Base-by-base conservation (phyloP, 2,797 vertebrate species). In the Hydrophis major region DNA sequence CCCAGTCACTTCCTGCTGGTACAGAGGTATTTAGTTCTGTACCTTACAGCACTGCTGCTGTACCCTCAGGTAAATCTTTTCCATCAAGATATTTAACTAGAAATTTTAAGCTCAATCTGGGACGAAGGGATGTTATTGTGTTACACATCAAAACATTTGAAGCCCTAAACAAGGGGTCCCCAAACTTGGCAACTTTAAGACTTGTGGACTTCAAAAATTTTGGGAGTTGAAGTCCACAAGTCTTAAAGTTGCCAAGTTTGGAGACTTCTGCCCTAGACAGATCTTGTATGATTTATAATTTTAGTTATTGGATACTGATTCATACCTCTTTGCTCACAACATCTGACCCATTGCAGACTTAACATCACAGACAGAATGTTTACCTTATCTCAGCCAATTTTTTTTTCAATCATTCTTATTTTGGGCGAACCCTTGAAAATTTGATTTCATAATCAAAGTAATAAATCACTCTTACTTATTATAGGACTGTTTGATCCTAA, bases 1-100 rank as follows among this genome's bases (percentile, higher is more conserved):
- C 98, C 96, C 98, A 99, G 98, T 98, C 99, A 96, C 98, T 98
- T 95, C 98, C 99, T 94, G 97, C 97, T 92, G 97, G 97, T 97
- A 97, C 99, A 50, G 99, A 99, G 95, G 98, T 99, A 96, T 99
- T 99, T 94, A 97, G 99, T 95, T 98, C 99, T 97, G 97, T 98
- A 97, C 96, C 98, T 96, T 99, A 99, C 96, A 98, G 98, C 97
- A 98, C 99, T 95, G 98, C 99, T 97, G 99, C 99, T 95, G 98
- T 99, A 98, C 99, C 99, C 99, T 99, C 99, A 99, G 99, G 99
- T 99, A 97, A 97, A 97, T 86, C 63, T 66, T 91, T 42, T 60
- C 63, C 50, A 89, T 86, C 66, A 59, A 87, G 28, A 18, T 60
- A 27, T 88, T 11, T 61, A 78, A 88, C 55, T 78, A 56, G 86